Conservation (phyloP, 2,797 vertebrate genomes). For the Distichodus sexfasciatus region DNA sequence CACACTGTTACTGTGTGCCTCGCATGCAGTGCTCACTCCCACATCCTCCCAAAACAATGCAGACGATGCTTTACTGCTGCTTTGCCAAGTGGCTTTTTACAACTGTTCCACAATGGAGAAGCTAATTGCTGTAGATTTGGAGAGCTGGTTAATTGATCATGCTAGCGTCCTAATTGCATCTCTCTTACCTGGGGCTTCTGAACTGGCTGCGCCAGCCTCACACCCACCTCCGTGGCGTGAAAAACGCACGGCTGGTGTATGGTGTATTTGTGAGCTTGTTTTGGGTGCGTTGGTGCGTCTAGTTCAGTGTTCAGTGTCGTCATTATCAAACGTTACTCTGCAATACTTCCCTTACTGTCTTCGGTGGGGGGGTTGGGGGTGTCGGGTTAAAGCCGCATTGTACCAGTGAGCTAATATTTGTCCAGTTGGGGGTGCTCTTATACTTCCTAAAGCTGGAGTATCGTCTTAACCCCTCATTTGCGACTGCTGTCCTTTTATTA, state of each 20-base stretch:
- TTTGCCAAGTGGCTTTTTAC: conserved; percentile 80
- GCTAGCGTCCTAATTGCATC: conserved; percentile 80
- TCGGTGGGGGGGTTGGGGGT: background rate
- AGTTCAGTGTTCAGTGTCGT: background rate
- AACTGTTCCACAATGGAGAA: conserved; percentile 76
- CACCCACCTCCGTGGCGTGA: conserved; percentile 70
- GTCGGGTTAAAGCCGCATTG: background rate
- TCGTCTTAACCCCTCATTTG: background rate
- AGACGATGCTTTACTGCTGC: conserved; percentile 75
- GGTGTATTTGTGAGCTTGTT: too few species aligned
- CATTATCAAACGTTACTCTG: background rate
- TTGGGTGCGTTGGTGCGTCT: background rate
- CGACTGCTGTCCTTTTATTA: background rate
- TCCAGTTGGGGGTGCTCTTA: conserved; percentile 53
- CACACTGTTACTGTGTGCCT: conserved; percentile 19
- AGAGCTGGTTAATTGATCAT: conserved; percentile 81
- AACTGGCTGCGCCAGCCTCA: conserved; percentile 55
- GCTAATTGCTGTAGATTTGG: conserved; percentile 82
- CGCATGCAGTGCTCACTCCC: conserved; percentile 40
- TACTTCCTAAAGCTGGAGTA: conserved; percentile 28
- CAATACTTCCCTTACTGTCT: background rate
- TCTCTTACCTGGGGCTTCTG: conserved; percentile 64
- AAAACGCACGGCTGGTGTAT: conserved; percentile 73
- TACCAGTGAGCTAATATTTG: conserved; percentile 13
- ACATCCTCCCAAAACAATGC: conserved; percentile 69